Base-by-base conservation (phyloP, 2,888 invertebrate species). In the Caenorhabditis zanzibari region DNA sequence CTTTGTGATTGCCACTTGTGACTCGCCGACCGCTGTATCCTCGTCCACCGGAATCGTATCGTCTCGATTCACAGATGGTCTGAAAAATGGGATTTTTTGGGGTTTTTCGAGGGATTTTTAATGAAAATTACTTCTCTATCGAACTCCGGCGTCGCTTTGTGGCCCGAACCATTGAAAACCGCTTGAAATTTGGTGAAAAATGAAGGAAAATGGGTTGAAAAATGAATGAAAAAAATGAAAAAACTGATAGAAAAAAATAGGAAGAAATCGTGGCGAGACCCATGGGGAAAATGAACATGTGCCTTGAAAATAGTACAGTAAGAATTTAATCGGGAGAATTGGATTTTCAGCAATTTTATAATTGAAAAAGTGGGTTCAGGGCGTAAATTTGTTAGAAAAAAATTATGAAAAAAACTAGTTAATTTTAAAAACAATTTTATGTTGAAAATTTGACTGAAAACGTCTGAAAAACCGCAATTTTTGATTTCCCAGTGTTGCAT, bases 31-130 rank as follows among this genome's bases (percentile, higher is more conserved):
- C 1, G 19, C 35, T 9, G 38, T n/a, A 6, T 66, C 38, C 12
- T 80, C 83, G 47, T 83, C 83, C 16, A 80, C 83, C 0, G 54
- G 75, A n/a, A 75, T 71, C 4, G 83, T 83, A 56, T 83, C 83
- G 28, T 83, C 83, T 19, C 81, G 41, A 19, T 28, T 69, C 5
- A 81, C 63, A 6, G 35, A n/a, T 38, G 49, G 52, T 41, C 76
- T 61, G 28, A 49, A 68, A 52, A 38, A 24, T 24, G 4, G 24
- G 0, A n/a, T 22, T 54, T 63, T 52, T 56, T 66, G 5, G 19
- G 47, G 16, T n/a, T 49, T 63, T 52, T 52, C 10, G 6, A 5
- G 35, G 0, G 0, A 3, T 26, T 54, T 54, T 28, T 12, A 7
- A 16, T 38, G 38, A n/a, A 68, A 68, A 16, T 38, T 22, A 77